Evolutionary conservation across 2,113 vertebrate genomes (phyloP).

Genomic region (Seriola quinqueradiata): DNA sequence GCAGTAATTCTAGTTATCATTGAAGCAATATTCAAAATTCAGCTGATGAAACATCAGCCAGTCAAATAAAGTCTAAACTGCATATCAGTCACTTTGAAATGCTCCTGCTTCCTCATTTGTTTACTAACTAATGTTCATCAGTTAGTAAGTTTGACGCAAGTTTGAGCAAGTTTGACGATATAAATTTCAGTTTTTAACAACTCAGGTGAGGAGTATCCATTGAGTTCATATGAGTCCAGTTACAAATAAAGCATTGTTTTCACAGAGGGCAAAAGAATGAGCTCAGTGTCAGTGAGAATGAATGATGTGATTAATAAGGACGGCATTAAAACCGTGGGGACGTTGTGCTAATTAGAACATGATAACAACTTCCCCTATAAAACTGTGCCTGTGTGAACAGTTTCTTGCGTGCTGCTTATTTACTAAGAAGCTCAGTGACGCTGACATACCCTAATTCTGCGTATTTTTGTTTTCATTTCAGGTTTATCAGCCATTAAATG

Average conservation of each 20-base stretch:
- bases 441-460: background rate
- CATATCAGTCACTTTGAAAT: too few species aligned
- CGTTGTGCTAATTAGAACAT: background rate
- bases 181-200: too few species aligned
- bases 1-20: too few species aligned
- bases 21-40: too few species aligned
- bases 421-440: background rate
- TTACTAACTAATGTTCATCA: too few species aligned
- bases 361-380: background rate
- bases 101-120: too few species aligned
- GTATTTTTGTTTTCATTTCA: background rate
- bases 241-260: too few species aligned
- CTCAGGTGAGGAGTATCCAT: background rate
- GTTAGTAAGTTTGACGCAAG: too few species aligned
- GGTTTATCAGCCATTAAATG: background rate
- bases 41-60: too few species aligned
- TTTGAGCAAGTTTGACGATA: too few species aligned
- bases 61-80: too few species aligned
- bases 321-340: fast-evolving
- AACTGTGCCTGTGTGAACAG: background rate
- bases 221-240: background rate
- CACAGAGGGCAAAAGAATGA: too few species aligned
- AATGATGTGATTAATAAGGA: slow-evolving; percentile 5
- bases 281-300: background rate
- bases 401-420: background rate